A percentile compares a stretch with the other conserved stretches of the same genome.
Evolutionary conservation across 2,113 vertebrate species (phyloP).

Genomic region (Calypte anna): DNA sequence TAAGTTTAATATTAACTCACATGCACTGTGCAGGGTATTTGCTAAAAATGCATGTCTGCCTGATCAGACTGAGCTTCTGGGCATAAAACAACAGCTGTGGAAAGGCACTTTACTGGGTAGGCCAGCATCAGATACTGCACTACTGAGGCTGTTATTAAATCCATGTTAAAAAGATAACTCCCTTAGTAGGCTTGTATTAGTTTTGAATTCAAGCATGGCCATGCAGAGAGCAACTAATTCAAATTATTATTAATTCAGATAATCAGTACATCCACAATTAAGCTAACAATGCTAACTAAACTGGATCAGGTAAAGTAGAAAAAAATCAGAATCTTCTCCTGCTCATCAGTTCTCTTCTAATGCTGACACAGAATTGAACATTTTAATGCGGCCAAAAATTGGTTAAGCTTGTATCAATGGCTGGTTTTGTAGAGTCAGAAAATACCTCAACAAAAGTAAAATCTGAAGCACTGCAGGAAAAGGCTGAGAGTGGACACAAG

Average conservation of each 20-base stretch:
- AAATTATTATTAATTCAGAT: neutral
- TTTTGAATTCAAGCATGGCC: neutral
- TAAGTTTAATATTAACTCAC: neutral
- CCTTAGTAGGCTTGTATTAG: neutral
- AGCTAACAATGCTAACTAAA: neutral
- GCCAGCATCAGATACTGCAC: neutral
- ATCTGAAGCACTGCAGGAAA: neutral
- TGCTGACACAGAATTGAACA: neutral
- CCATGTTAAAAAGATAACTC: neutral
- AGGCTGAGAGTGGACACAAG: neutral
- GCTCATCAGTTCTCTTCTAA: neutral
- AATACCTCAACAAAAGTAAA: neutral
- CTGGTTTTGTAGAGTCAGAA: neutral
- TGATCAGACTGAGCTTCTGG: neutral
- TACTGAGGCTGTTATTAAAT: neutral
- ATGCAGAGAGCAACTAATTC: neutral
- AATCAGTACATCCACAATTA: neutral
- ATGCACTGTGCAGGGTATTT: neutral
- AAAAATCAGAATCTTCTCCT: neutral
- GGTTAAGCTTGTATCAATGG: neutral
- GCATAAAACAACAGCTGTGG: neutral
- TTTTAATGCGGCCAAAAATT: neutral
- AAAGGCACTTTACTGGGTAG: neutral
- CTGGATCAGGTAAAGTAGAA: neutral
- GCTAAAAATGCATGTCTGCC: neutral